Evolutionary conservation across 2,888 invertebrate genomes (phyloP), one percentile per base, ranked within the genome.

Genomic region (Coecobrya sp.): DNA sequence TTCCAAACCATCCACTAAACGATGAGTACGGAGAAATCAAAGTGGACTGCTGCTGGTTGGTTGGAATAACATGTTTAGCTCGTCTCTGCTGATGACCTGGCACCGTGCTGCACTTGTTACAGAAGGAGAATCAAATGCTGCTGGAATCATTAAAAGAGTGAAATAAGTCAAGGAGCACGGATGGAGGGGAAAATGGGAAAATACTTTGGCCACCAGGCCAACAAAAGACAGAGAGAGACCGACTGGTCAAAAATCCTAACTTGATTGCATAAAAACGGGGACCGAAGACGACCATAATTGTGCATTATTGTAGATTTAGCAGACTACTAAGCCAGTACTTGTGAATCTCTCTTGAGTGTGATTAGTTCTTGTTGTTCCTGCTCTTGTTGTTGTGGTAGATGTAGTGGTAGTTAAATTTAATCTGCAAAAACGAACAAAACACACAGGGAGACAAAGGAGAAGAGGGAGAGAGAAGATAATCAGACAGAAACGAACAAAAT

Each of bases 371-470:
- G 92, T 91, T 86, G 93, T 93, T 88, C 3, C 89, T 82, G 87
- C 91, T 86, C 88, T 93, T 86, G 81, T 93, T 86, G 81, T 93
- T 91, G 92, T 86, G 86, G 81, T 89, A 93, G 52, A 59, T 7
- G 27, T 27, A 27, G 87, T 73, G 59, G 92, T 93, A 93, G 94
- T 94, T 94, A 94, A 93, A 94, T 94, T 93, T 94, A 93, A 94
- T 94, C 93, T 93, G 92, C 89, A 85, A 88, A 88, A 89, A 81
- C 73, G 27, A 68, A 81, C 85, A 79, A 19, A 45, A 36, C 42
- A 76, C 55, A 73, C 42, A 76, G 73, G 49, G 30, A 87, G 52
- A 76, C 36, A 59, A 87, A 27, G 55, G 45, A 81, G 36, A 81
- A 59, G 30, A 59, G 22, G 45, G 45, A 42, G 27, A 19, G 25